phyloP scores from a whole-genome alignment of 2,113 vertebrate species.

The Larimichthys polyactis region DNA sequence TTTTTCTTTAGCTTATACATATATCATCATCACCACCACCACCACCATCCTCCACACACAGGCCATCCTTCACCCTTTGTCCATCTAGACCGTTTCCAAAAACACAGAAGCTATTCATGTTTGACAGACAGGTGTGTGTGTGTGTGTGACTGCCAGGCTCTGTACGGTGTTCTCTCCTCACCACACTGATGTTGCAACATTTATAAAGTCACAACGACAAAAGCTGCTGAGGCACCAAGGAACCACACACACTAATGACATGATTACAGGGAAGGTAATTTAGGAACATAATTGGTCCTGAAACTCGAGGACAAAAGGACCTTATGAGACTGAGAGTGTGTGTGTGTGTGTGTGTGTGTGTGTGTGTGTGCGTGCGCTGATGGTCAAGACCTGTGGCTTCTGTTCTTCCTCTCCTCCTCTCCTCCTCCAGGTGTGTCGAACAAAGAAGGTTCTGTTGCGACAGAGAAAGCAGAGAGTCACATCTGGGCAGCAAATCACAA shows the following conservation, averaged over 20 bases:
- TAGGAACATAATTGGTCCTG: slow-evolving; percentile 24
- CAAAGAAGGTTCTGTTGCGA: slow-evolving; percentile 16
- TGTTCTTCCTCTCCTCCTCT: not conserved
- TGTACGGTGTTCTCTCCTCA: not conserved
- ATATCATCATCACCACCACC: too few species aligned
- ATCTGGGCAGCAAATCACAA: not conserved
- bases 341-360: not conserved
- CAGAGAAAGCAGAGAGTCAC: not conserved
- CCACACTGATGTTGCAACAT: not conserved
- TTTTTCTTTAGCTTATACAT: too few species aligned
- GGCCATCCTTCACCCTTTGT: not conserved
- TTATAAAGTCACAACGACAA: not conserved
- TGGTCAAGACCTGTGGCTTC: not conserved
- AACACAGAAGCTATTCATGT: slow-evolving; percentile 21
- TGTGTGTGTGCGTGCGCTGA: not conserved
- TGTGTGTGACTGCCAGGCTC: not conserved
- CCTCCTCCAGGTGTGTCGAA: slow-evolving; percentile 24
- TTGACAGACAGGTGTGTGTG: not conserved
- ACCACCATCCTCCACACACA: not conserved
- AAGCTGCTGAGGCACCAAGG: not conserved
- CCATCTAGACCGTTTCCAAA: not conserved
- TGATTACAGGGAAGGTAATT: slow-evolving; percentile 47
- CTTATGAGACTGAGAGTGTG: not conserved
- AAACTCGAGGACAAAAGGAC: slow-evolving; percentile 42
- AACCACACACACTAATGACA: slow-evolving; percentile 22